These are phyloP conservation scores for Clostera curtula DNA, from an alignment of 2,888 invertebrate genomes.

Conservation along the genomic window DNA sequence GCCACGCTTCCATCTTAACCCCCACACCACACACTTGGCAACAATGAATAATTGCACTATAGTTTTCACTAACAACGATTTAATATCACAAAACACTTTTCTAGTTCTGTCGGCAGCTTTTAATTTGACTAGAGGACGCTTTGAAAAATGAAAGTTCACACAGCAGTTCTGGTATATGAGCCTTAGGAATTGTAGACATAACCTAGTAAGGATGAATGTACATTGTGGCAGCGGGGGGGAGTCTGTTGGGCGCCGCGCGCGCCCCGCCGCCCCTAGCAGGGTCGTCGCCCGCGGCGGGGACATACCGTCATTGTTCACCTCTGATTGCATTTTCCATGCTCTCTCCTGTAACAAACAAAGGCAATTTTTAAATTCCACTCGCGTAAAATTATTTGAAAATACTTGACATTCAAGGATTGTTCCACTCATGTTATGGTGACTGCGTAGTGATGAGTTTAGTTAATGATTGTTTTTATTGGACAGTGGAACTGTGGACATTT, in stretches of 20 bases:
- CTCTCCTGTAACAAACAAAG: constrained; percentile 58
- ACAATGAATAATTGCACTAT: constrained; percentile 70
- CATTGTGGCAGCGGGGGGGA: constrained; percentile 40
- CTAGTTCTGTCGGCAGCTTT: constrained; percentile 63
- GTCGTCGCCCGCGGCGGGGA: constrained; percentile 67
- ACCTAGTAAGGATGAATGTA: constrained; percentile 67
- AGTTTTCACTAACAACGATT: constrained; percentile 61
- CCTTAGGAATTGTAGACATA: constrained; percentile 60
- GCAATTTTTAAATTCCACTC: not conserved
- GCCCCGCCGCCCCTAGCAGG: constrained; percentile 50
- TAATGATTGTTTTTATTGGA: too few species aligned
- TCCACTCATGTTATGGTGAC: too few species aligned
- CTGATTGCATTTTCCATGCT: constrained; percentile 66
- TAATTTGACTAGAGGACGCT: constrained; percentile 72
- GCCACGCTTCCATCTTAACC: constrained; percentile 21
- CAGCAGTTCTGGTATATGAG: constrained; percentile 51
- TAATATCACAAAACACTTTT: constrained; percentile 55
- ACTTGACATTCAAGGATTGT: too few species aligned
- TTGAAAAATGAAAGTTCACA: constrained; percentile 64
- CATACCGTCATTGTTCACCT: constrained; percentile 66
- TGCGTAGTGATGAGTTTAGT: too few species aligned
- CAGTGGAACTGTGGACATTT: too few species aligned
- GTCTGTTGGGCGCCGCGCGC: constrained; percentile 36
- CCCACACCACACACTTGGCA: constrained; percentile 56
- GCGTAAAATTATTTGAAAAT: too few species aligned